Evolutionary conservation across 2,888 invertebrate genomes (phyloP).

Genomic region (Catocala sponsa): DNA sequence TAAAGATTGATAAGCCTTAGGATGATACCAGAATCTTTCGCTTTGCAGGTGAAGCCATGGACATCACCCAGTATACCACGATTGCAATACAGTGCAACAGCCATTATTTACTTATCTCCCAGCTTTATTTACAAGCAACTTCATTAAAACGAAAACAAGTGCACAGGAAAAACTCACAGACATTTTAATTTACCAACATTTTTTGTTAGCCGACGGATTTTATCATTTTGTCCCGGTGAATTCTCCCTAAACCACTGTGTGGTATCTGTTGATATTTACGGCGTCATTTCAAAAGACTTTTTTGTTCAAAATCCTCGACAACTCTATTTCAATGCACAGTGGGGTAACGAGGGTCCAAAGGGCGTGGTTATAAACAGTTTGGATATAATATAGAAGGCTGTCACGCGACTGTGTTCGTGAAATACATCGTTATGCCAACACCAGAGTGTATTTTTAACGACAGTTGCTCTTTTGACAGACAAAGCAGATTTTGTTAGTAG

Average conservation of each 20-base stretch:
- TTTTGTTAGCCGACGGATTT: constrained; percentile 27
- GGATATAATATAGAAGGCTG: constrained; percentile 32
- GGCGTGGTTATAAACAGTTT: constrained; percentile 54
- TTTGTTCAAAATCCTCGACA: constrained; percentile 51
- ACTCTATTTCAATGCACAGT: constrained; percentile 66
- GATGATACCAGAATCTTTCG: too few relatives aligned
- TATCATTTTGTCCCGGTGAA: constrained; percentile 41
- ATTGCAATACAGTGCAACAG: too few relatives aligned
- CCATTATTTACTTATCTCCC: constrained; percentile 1
- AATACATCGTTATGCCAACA: constrained; percentile 46
- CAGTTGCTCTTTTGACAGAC: constrained; percentile 41
- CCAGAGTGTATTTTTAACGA: constrained; percentile 44
- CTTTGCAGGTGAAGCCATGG: too few relatives aligned
- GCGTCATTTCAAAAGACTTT: constrained; percentile 48
- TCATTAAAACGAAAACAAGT: constrained; percentile 39
- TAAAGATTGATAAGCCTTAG: too few relatives aligned
- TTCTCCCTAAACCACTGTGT: constrained; percentile 45
- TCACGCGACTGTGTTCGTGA: constrained; percentile 23
- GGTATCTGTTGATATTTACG: constrained; percentile 47
- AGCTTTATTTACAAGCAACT: constrained; percentile 14
- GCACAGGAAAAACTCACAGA: constrained; percentile 26
- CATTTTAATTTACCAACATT: constrained; percentile 39
- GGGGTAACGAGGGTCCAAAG: constrained; percentile 62
- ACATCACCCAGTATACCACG: too few relatives aligned
- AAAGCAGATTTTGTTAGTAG: constrained; percentile 17